Percentiles rank a stretch among this genome's conserved stretches.
Evolutionary conservation across 1,140 invertebrate genomes (phyloP).

Genomic region (Heliothis subflexa): DNA sequence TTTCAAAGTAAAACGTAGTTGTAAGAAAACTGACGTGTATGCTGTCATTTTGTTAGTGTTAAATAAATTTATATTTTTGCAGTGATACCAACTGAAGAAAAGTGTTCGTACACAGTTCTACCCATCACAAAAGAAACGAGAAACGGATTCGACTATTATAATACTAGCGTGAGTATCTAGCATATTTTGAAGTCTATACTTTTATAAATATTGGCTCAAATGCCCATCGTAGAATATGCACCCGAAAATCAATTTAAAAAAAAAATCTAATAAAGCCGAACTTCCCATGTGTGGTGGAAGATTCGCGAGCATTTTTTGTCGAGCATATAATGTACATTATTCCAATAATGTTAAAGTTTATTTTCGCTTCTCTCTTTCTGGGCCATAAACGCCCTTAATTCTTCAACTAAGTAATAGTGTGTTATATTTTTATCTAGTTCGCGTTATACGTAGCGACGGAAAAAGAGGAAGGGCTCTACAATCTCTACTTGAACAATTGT

Average conservation of each 20-base stretch:
- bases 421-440: conserved; percentile 88
- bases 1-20: too few relatives aligned
- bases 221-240: too few relatives aligned
- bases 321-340: too few relatives aligned
- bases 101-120: conserved; percentile 79
- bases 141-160: conserved; percentile 85
- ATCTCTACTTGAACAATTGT: conserved; percentile 98
- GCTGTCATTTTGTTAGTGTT: not conserved
- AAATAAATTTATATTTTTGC: conserved; percentile 1
- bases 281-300: too few relatives aligned
- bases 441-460: conserved; percentile 92
- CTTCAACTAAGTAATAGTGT: not conserved
- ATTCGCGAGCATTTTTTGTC: too few relatives aligned
- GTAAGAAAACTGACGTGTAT: not conserved
- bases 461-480: conserved; percentile 97
- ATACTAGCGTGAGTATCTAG: conserved; percentile 85
- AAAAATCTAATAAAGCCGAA: too few relatives aligned
- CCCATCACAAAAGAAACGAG: conserved; percentile 80
- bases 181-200: not conserved
- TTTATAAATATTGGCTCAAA: not conserved
- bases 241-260: too few relatives aligned
- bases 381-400: not conserved
- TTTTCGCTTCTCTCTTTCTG: not conserved
- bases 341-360: too few relatives aligned
- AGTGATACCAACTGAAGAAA: conserved; percentile 39